These are phyloP conservation scores for Xiphorhynchus erythropygius DNA, from an alignment of 2,797 vertebrate genomes.

Conservation along the genomic window DNA sequence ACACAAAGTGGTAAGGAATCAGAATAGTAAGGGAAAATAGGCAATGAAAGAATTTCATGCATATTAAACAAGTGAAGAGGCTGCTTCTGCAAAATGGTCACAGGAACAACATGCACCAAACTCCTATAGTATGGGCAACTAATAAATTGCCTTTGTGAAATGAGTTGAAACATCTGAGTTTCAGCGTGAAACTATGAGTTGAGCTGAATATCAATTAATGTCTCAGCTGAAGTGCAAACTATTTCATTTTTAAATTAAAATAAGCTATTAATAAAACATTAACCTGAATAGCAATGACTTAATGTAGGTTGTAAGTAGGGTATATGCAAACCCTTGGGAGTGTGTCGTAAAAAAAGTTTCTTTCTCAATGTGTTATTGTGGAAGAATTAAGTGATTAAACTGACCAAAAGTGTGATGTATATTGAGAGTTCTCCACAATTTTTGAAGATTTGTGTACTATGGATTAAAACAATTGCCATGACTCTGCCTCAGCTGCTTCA, in stretches of 20 bases:
- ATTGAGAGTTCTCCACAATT: not conserved
- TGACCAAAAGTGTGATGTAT: not conserved
- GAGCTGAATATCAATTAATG: not conserved
- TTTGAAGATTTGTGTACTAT: not conserved
- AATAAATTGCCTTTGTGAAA: not conserved
- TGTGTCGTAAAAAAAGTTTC: not conserved
- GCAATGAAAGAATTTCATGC: not conserved
- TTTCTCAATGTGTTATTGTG: not conserved
- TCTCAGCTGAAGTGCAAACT: not conserved
- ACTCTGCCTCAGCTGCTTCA: not conserved
- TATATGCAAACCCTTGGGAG: not conserved
- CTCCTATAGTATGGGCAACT: not conserved
- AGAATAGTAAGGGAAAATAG: not conserved
- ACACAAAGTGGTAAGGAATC: not conserved
- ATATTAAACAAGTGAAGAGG: not conserved
- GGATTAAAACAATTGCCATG: accelerated
- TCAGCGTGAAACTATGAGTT: not conserved
- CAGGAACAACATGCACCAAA: not conserved
- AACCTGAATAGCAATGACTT: not conserved
- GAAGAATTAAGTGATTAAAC: not conserved
- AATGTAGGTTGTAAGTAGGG: not conserved
- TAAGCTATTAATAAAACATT: slow-evolving; percentile 1
- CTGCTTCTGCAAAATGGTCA: not conserved
- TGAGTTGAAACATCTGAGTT: not conserved
- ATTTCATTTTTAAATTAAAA: not conserved